Evolutionary conservation across 2,797 vertebrate genomes (phyloP), one percentile per base, ranked within the genome.

Genomic region (Sciaenops ocellatus): DNA sequence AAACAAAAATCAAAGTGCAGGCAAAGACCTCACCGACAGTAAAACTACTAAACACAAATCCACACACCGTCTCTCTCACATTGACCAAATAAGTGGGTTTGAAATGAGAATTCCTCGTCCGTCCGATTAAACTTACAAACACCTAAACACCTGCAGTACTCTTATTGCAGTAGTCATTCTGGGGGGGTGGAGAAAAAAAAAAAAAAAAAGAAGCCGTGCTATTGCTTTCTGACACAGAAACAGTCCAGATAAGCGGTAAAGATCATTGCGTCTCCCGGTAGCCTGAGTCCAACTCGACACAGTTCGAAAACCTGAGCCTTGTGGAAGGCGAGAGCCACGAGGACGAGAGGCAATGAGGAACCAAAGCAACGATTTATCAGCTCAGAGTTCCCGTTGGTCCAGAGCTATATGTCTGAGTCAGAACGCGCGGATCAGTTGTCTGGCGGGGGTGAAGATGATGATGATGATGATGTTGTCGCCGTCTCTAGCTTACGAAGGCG

Each of bases 401-500:
- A 63, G 67, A 85, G 85, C 46, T 44, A 76, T 9, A 74, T 4
- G 84, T 79, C 82, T 47, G 20, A 85, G 68, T 77, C 55, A 15
- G 38, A 17, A 10, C 47, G 3, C 26, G 0, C 1, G 20, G 59
- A 28, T 98, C 96, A 97, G 82, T 96, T 96, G 60, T 96, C 95
- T 1, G 95, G 88, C 1, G 94, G 85, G 0, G 92, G 78, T 0
- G 93, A 84, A 0, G 94, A 73, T 0, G 89, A 50, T 0, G 87
- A 62, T 0, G 87, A 62, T 0, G 91, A 60, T 0, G 90, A 50
- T 0, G 84, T 62, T 5, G 82, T 8, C 0, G 95, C 84, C 0
- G 96, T 96, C 85, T 97, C 96, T n/a, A 98, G 88, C 83, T 98
- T 98, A 2, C 97, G 96, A 38, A 99, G 96, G 16, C 97, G 96